These are phyloP conservation scores for Drosophila tanythrix DNA, from an alignment of 2,888 invertebrate genomes.

Conservation along the genomic window DNA sequence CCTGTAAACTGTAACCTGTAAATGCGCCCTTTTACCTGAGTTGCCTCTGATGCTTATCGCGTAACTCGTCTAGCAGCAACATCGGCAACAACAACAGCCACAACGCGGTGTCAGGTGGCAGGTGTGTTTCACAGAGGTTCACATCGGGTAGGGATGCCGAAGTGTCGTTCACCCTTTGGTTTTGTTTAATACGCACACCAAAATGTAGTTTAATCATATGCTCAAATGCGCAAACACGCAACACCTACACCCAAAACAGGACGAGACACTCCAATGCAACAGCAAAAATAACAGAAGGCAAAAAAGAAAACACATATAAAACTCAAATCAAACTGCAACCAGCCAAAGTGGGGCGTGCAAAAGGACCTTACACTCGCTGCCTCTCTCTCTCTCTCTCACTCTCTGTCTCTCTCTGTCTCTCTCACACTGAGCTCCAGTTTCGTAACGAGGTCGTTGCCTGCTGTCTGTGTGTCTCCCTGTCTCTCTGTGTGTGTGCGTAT, in stretches of 20 bases:
- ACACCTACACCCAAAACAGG: conserved; percentile 52
- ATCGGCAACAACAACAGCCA: conserved; percentile 15
- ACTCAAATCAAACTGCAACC: conserved; percentile 57
- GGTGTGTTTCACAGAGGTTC: conserved; percentile 65
- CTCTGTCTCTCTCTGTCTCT: neutral
- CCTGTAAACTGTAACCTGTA: conserved; percentile 48
- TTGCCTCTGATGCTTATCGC: conserved; percentile 51
- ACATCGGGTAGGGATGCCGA: conserved; percentile 12
- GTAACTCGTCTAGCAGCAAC: conserved; percentile 21
- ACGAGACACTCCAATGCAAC: conserved; percentile 34
- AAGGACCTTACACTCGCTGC: conserved; percentile 28
- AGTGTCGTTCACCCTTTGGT: conserved; percentile 50
- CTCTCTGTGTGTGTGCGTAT: conserved; percentile 2
- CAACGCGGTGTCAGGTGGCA: conserved; percentile 57
- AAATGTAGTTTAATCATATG: conserved; percentile 81
- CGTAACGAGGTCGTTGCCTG: conserved; percentile 78
- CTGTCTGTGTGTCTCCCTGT: conserved; percentile 32
- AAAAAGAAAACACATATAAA: conserved; percentile 17
- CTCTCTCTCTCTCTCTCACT: conserved; percentile 6
- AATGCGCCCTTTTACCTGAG: conserved; percentile 26
- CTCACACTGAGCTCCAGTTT: conserved; percentile 65
- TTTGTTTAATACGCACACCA: conserved; percentile 46
- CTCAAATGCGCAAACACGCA: conserved; percentile 78
- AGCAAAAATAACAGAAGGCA: conserved; percentile 18
- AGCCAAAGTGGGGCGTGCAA: conserved; percentile 57